Evolutionary conservation across 2,797 vertebrate species (phyloP), one percentile per base, ranked within the genome.

Genomic region (Gallinago nigripennis): DNA sequence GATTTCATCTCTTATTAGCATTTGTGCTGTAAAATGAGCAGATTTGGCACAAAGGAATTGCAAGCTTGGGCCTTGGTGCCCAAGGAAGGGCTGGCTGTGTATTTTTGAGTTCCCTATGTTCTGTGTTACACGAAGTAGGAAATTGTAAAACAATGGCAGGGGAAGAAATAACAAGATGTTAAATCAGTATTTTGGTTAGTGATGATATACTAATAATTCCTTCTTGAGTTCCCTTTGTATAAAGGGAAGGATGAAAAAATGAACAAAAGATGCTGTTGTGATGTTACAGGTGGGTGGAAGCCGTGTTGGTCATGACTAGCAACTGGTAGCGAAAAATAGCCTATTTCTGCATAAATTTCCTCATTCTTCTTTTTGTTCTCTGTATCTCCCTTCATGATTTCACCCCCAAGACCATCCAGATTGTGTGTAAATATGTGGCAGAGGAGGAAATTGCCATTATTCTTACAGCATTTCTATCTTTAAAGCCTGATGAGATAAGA

Each of bases 1-100:
- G 60, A 71, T 88, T 92, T 61, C 28, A 35, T 57, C 6, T 31
- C 37, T 54, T 65, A 13, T 27, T 75, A 60, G 50, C 37, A 13
- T 71, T 94, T 91, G 33, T 43, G 71, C 57, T 89, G 37, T 71
- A 46, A 46, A 71, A 65, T 23, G 57, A 91, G 56, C 71, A 48
- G 19, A 9, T 2, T 7, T 58, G 51, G 43, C 43, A 82, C 7
- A 20, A 48, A 57, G 68, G 37, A 28, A 43, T 24, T 17, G 57
- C 50, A 66, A 60, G 53, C 73, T 72, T 57, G 46, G 35, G 24
- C 33, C 27, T 50, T 16, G 35, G 43, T 75, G 72, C 84, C 92
- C 75, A 76, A 77, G 56, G 82, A 41, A 63, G 18, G 76, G n/a
- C 69, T 92, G 68, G 48, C 45, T 60, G 1, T 27, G 24, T 63